These are phyloP conservation scores for Hestina assimilis DNA, from an alignment of 1,140 invertebrate species.

Conservation along the genomic window DNA sequence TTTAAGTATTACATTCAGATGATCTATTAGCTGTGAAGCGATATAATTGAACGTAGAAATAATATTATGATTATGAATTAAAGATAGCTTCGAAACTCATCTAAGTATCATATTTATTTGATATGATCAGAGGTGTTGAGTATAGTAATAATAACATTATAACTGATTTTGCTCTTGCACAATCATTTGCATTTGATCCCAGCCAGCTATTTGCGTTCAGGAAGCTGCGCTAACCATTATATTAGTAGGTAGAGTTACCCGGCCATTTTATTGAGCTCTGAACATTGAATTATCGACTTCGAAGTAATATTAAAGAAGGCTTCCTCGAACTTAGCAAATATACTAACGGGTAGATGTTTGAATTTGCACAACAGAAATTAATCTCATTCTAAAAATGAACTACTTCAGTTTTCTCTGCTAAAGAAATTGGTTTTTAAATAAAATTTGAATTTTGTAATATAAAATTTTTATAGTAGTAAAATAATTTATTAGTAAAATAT, in stretches of 20 bases:
- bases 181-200: slow-evolving; percentile 42
- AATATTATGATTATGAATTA: background rate
- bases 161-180: slow-evolving; percentile 34
- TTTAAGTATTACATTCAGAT: no score
- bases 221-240: slow-evolving; percentile 41
- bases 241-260: slow-evolving; percentile 28
- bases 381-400: no score
- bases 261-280: slow-evolving; percentile 6
- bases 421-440: no score
- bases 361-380: no score
- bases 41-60: background rate
- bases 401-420: no score
- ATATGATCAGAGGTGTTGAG: slow-evolving; percentile 1
- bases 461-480: no score
- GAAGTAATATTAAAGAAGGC: slow-evolving; percentile 6
- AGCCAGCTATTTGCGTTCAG: slow-evolving; percentile 46
- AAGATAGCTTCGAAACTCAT: background rate
- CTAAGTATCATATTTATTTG: background rate
- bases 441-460: no score
- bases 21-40: background rate
- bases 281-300: slow-evolving; percentile 19
- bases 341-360: background rate
- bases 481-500: no score
- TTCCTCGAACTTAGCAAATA: slow-evolving; percentile 3
- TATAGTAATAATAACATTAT: slow-evolving; percentile 25